Evolutionary conservation across 2,113 vertebrate species (phyloP), one percentile per base, ranked within the genome.

Genomic region (Burhinus oedicnemus): DNA sequence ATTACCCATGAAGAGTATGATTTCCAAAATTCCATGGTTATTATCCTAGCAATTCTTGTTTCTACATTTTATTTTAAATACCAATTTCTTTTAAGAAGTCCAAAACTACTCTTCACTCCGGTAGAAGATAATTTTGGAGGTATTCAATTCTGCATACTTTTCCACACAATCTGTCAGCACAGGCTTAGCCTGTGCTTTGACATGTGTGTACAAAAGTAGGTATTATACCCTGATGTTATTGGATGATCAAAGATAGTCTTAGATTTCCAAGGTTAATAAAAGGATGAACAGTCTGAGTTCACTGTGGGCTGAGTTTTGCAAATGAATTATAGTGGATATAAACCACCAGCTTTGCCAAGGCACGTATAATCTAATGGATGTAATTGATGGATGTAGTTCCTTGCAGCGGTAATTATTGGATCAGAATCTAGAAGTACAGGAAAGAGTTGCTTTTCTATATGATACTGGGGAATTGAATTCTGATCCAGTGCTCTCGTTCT

Each of bases 401-500:
- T 92, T 71, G 68, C 34, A 71, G 69, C 91, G 57, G 76, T 60
- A 92, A 92, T 96, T 95, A 86, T 25, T 92, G 77, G 60, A 95
- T 92, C 71, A 79, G 72, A 89, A 86, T 88, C 55, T 62, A 36
- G 57, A 86, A 88, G 47, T 52, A 81, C 34, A 80, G 47, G 44
- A 76, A 93, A 83, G 32, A 57, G 45, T 51, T 78, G 9, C 5
- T 89, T 90, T 90, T 83, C 75, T 83, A 1, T 68, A 45, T 27
- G 47, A 72, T 82, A 19, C 30, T 36, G 51, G 20, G 66, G 38
- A 86, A 90, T 58, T 82, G 32, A 81, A 89, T 87, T 92, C 55
- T 78, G 34, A 36, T 93, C 34, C 65, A 49, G 21, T 45, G 51
- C 18, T 78, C 62, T 51, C 5, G 1, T 70, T 70, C 42, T 76